Evolutionary conservation across 2,113 vertebrate species (phyloP), one percentile per base, ranked within the genome.

Genomic region (Odocoileus virginianus): DNA sequence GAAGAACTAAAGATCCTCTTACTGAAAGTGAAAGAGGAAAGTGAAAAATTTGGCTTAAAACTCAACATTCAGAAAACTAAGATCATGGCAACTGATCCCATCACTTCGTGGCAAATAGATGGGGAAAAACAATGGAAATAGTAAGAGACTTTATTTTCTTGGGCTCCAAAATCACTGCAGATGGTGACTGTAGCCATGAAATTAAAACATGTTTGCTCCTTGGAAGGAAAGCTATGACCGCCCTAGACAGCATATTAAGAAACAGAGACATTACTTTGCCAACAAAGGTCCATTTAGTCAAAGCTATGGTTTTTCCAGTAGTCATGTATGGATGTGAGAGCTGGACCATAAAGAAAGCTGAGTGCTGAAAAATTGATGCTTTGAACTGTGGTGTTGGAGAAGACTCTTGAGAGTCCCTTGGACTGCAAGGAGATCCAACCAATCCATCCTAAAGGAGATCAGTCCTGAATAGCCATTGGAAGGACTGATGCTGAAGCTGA

Each of bases 31-130:
- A 61, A 33, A 61, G 28, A 33, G 60, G 60, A 61, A 15, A 61
- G 60, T 61, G 60, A n/a, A n/a, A 67, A n/a, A 67, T 8, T 67
- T 67, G 33, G 30, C 64, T 67, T 67, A 67, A 67, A 67, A 0
- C 33, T 67, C 61, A 67, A 19, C 16, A n/a, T 67, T 67, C 61
- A 19, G 16, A 19, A 36, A 67, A 36, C 17, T 1, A 19, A 71
- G 8, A 71, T 36, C 64, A 36, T 71, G n/a, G n/a, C n/a, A 36
- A 36, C 17, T 0, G 0, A 5, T 71, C n/a, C 9, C n/a, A 71
- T 71, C n/a, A 71, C 33, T 71, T 36, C 0, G 21, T 71, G 64
- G 17, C 33, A 21, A 36, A 36, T 36, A 71, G n/a, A 21, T 71
- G n/a, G n/a, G n/a, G 64, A 36, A 67, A 67, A 71, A 71, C n/a